Evolutionary conservation across 2,113 vertebrate species (phyloP).

Genomic region (Periophthalmus modestus): DNA sequence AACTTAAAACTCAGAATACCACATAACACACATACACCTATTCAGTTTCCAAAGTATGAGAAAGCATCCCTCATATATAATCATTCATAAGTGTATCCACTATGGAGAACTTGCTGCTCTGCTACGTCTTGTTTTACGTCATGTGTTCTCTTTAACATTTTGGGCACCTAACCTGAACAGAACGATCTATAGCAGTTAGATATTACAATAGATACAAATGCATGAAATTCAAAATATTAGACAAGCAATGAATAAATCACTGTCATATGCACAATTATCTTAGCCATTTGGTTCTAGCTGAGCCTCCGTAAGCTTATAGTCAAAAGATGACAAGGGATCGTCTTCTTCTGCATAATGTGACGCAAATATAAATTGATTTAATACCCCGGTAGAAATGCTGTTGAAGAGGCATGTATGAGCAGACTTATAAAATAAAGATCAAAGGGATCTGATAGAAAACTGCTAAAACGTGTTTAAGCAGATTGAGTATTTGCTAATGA

Average conservation of each 20-base stretch:
- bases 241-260: neutral
- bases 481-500: slow-evolving; percentile 4
- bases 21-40: too few relatives aligned
- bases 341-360: neutral
- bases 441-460: neutral
- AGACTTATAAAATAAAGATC: slow-evolving; percentile 2
- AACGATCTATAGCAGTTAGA: neutral
- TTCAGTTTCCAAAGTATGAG: too few relatives aligned
- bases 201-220: neutral
- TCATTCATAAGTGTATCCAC: too few relatives aligned
- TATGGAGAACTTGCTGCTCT: neutral
- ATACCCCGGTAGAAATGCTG: neutral
- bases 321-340: neutral
- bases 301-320: neutral
- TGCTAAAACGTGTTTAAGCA: neutral
- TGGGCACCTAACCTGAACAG: neutral
- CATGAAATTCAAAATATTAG: neutral
- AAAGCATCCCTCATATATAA: too few relatives aligned
- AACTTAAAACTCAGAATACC: neutral
- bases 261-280: neutral
- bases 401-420: neutral
- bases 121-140: neutral
- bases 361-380: neutral
- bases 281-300: neutral
- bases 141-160: neutral